Evolutionary conservation across 2,888 invertebrate species (phyloP).

Genomic region (Cephalotes varians): DNA sequence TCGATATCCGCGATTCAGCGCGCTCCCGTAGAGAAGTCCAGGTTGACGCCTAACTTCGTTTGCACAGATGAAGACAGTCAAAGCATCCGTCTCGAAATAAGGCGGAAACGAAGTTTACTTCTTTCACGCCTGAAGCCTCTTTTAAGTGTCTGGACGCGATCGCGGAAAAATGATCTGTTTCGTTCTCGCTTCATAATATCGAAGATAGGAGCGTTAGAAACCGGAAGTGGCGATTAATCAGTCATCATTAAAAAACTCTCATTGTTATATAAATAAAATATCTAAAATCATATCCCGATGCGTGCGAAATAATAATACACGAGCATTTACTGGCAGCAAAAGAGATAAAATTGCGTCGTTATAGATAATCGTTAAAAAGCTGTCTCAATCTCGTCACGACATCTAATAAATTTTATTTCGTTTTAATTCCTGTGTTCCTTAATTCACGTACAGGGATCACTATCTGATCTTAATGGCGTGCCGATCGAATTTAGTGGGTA

Average conservation of each 20-base stretch:
- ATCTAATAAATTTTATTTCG: background rate
- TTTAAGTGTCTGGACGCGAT: slow-evolving; percentile 45
- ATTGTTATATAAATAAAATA: slow-evolving; percentile 7
- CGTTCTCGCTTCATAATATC: slow-evolving; percentile 1
- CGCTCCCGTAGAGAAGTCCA: slow-evolving; percentile 34
- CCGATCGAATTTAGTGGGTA: slow-evolving; percentile 26
- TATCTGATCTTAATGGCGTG: slow-evolving; percentile 11
- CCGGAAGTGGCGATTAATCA: background rate
- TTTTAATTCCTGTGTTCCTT: background rate
- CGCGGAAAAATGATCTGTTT: slow-evolving; percentile 41
- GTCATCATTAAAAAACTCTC: background rate
- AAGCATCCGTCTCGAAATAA: slow-evolving; percentile 52
- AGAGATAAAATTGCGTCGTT: background rate
- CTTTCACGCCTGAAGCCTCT: slow-evolving; percentile 45
- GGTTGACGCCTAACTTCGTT: slow-evolving; percentile 48
- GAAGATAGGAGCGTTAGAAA: background rate
- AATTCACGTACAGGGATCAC: background rate
- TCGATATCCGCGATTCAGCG: slow-evolving; percentile 59
- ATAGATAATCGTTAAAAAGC: slow-evolving; percentile 9
- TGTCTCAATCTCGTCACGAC: background rate
- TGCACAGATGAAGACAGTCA: slow-evolving; percentile 41
- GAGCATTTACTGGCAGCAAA: background rate
- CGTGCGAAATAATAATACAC: slow-evolving; percentile 3
- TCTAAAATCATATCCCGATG: background rate
- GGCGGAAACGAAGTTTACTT: slow-evolving; percentile 49